Evolutionary conservation across 1,140 invertebrate genomes (phyloP).

Genomic region (Lutraria rhynchaena): DNA sequence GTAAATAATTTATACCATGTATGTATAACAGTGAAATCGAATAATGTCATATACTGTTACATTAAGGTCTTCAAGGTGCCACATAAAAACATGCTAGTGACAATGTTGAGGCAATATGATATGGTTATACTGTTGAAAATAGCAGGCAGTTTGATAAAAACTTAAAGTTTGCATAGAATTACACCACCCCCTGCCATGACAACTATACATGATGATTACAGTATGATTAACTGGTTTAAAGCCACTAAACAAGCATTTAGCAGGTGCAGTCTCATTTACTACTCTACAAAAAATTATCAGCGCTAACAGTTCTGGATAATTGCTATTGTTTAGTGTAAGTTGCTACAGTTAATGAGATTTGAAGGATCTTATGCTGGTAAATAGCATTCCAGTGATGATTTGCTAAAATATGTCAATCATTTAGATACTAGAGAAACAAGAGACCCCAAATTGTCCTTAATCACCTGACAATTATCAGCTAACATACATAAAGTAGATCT

Average conservation of each 20-base stretch:
- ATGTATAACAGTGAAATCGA: slow-evolving; percentile 19
- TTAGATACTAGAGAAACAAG: too few species aligned
- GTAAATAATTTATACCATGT: slow-evolving; percentile 37
- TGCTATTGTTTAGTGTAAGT: too few species aligned
- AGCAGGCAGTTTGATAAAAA: slow-evolving; percentile 16
- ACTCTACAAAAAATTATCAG: slow-evolving; percentile 15
- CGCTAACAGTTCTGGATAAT: too few species aligned
- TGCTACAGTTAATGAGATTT: too few species aligned
- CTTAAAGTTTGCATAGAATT: slow-evolving; percentile 14
- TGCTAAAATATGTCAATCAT: slow-evolving; percentile 20
- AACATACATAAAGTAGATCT: too few species aligned
- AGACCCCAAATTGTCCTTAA: too few species aligned
- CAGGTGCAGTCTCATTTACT: slow-evolving; percentile 30
- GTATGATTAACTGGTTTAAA: slow-evolving; percentile 31
- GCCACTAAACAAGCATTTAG: slow-evolving; percentile 9
- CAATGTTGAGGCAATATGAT: slow-evolving; percentile 14
- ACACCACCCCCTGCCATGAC: slow-evolving; percentile 28
- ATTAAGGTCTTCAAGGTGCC: slow-evolving; percentile 18
- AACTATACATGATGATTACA: slow-evolving; percentile 23
- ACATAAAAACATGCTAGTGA: slow-evolving; percentile 32
- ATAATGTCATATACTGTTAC: slow-evolving; percentile 11
- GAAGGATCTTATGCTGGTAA: too few species aligned
- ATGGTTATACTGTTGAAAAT: slow-evolving; percentile 27
- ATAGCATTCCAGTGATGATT: slow-evolving; percentile 7
- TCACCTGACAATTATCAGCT: too few species aligned